These are phyloP conservation scores for Caenorhabditis parvicauda DNA, from an alignment of 2,888 invertebrate species.

Conservation along the genomic window DNA sequence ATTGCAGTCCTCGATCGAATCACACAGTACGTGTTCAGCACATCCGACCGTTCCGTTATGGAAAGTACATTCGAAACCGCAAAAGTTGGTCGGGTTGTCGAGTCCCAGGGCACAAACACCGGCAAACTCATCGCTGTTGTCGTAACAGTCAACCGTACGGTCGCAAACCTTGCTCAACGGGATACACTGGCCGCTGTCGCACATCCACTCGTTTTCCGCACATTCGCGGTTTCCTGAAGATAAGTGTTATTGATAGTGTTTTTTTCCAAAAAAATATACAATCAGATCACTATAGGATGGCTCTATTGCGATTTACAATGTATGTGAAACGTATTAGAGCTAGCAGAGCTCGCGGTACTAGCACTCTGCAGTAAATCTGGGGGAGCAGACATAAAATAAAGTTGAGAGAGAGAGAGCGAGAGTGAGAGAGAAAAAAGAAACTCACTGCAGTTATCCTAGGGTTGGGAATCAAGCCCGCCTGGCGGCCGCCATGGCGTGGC, in stretches of 20 bases:
- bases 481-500: too few species aligned
- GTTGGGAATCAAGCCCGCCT: too few species aligned
- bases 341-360: not conserved
- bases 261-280: too few species aligned
- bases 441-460: too few species aligned
- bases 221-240: constrained; percentile 16
- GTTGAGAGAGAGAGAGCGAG: too few species aligned
- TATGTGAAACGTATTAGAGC: not conserved
- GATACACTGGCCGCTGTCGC: constrained; percentile 66
- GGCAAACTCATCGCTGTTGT: constrained; percentile 70
- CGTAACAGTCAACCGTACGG: constrained; percentile 73
- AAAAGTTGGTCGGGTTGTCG: too few species aligned
- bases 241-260: too few species aligned
- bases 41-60: constrained; percentile 72
- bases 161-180: constrained; percentile 75
- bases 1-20: constrained; percentile 68
- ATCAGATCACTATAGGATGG: constrained; percentile 60
- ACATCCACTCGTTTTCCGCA: constrained; percentile 19
- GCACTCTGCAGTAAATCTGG: not conserved
- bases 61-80: constrained; percentile 66
- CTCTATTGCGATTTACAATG: not conserved
- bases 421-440: too few species aligned
- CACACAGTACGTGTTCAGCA: constrained; percentile 74
- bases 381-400: not conserved
- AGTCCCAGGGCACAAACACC: constrained; percentile 15